A percentile compares a stretch with the other conserved stretches of the same genome.
These are phyloP conservation scores for Orycteropus afer DNA, from an alignment of 2,113 vertebrate species.

Conservation along the genomic window DNA sequence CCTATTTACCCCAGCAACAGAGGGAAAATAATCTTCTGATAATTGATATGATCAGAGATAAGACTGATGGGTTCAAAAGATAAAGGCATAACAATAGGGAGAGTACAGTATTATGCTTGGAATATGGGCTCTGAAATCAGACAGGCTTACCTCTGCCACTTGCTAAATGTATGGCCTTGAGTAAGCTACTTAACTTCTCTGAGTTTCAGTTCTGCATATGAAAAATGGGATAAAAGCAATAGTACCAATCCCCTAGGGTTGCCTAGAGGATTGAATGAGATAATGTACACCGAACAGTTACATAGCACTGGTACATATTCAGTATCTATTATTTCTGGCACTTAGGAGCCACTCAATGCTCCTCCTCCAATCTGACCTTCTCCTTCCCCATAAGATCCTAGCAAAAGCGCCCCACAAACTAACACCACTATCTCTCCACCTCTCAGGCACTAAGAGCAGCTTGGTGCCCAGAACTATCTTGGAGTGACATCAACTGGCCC, in stretches of 20 bases:
- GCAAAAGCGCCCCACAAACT: neutral
- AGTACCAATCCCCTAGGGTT: neutral
- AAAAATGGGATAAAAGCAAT: neutral
- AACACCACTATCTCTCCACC: neutral
- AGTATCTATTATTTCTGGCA: neutral
- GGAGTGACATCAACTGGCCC: neutral
- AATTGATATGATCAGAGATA: conserved; percentile 31
- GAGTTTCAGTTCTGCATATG: neutral
- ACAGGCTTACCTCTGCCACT: neutral
- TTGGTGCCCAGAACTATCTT: neutral
- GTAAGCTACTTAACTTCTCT: neutral
- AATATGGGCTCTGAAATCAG: neutral
- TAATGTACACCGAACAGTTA: neutral
- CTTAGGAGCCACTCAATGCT: neutral
- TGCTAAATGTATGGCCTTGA: neutral
- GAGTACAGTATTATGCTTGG: neutral
- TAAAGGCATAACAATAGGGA: neutral
- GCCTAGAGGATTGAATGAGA: neutral
- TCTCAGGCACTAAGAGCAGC: neutral
- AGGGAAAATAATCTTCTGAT: conserved; percentile 34
- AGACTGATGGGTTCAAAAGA: neutral
- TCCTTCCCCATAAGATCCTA: neutral
- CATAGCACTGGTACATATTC: neutral
- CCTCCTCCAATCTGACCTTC: neutral
- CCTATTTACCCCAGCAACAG: neutral